These are phyloP conservation scores for Xiphophorus couchianus DNA, from an alignment of 2,113 vertebrate species.

Conservation along the genomic window DNA sequence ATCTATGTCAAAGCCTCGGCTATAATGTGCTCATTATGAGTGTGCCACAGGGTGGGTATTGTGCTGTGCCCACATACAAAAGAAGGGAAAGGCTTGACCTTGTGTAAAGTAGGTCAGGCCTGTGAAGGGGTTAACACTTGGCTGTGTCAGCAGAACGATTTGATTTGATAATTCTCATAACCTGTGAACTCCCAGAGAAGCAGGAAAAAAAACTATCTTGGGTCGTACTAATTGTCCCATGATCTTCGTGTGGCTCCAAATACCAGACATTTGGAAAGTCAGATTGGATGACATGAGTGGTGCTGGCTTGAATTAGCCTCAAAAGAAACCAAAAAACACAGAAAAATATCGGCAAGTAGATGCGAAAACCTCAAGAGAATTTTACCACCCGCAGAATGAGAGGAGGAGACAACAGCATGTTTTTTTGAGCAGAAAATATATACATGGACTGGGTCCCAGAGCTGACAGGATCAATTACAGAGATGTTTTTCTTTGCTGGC, in stretches of 20 bases:
- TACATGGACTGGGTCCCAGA: conserved; percentile 19
- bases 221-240: conserved; percentile 41
- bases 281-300: conserved; percentile 44
- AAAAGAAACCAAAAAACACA: conserved; percentile 31
- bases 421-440: neutral
- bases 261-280: conserved; percentile 52
- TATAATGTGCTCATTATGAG: conserved; percentile 65
- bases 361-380: conserved; percentile 21
- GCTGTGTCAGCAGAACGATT: conserved; percentile 61
- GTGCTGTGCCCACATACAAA: conserved; percentile 24
- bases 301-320: conserved; percentile 59
- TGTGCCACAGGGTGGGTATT: conserved; percentile 60
- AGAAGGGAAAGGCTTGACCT: conserved; percentile 28
- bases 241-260: conserved; percentile 48
- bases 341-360: conserved; percentile 7
- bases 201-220: conserved; percentile 17
- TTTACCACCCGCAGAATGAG: conserved; percentile 10
- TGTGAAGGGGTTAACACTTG: conserved; percentile 48
- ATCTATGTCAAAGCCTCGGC: conserved; percentile 29
- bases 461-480: conserved; percentile 9
- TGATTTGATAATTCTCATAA: conserved; percentile 72
- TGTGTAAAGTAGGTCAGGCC: conserved; percentile 65
- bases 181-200: conserved; percentile 53
- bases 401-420: neutral
- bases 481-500: neutral